Evolutionary conservation across 2,113 vertebrate genomes (phyloP).

Genomic region (Chloropsis cyanopogon): DNA sequence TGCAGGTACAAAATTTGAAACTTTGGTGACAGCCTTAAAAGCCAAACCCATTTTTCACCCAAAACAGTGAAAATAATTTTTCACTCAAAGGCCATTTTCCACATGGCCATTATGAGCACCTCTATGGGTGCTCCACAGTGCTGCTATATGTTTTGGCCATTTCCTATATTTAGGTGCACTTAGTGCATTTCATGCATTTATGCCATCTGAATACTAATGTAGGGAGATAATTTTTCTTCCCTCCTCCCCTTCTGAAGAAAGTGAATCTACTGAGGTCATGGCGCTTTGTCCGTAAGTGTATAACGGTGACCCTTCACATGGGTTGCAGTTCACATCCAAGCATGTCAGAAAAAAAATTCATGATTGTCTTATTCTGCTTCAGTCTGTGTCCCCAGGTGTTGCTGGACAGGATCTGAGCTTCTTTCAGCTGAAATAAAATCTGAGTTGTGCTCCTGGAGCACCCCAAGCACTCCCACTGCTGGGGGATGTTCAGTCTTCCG

Average conservation of each 20-base stretch:
- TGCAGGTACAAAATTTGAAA: background rate
- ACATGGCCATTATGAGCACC: background rate
- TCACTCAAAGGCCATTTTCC: background rate
- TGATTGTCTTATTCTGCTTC: background rate
- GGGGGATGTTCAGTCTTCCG: background rate
- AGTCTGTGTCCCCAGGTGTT: background rate
- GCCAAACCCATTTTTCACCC: background rate
- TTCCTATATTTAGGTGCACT: background rate
- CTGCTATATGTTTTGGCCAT: background rate
- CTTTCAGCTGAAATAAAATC: background rate
- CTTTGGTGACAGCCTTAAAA: background rate
- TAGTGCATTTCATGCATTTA: background rate
- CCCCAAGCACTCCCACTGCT: background rate
- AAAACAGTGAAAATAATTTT: background rate
- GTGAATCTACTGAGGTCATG: background rate
- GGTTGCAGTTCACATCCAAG: background rate
- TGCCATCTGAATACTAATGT: background rate
- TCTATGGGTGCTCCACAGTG: background rate
- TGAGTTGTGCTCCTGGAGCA: background rate
- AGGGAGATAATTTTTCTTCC: background rate
- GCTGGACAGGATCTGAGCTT: background rate
- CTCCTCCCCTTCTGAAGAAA: background rate
- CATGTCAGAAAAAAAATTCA: background rate
- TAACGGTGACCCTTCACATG: background rate
- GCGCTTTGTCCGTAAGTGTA: background rate